Percentiles rank a stretch among this genome's conserved stretches.
phyloP scores from a whole-genome alignment of 2,113 vertebrate genomes.

The Rhinopomastus cyanomelas region DNA sequence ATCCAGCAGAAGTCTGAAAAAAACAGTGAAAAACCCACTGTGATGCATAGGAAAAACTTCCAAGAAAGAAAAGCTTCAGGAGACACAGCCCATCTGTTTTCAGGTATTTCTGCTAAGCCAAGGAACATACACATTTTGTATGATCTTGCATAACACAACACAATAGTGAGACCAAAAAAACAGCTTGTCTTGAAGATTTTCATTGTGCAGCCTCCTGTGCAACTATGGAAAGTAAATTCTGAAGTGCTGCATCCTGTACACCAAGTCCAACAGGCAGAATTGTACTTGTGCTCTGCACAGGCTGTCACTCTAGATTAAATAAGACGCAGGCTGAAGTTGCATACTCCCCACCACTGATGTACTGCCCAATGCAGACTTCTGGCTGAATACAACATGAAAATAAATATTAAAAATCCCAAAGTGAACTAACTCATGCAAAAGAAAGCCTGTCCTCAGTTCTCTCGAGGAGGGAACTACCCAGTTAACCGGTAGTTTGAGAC shows the following conservation, averaged over 20 bases:
- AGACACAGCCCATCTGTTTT: slow-evolving; percentile 28
- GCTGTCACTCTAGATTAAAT: not conserved
- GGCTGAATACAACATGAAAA: not conserved
- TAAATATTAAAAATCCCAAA: not conserved
- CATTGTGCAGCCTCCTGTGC: not conserved
- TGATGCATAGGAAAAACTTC: not conserved
- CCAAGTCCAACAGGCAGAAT: not conserved
- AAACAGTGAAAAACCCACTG: slow-evolving; percentile 39
- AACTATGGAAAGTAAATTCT: not conserved
- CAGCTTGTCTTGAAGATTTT: not conserved
- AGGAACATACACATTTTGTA: not conserved
- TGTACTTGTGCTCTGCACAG: not conserved
- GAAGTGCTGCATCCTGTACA: not conserved
- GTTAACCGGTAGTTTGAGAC: not conserved
- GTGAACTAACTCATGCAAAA: not conserved
- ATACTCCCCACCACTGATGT: not conserved
- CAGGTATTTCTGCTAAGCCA: slow-evolving; percentile 37
- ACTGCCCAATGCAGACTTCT: not conserved
- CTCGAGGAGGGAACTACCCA: not conserved
- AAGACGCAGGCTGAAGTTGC: not conserved
- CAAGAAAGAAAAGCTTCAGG: not conserved
- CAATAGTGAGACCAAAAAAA: slow-evolving; percentile 6
- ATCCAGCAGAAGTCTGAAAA: slow-evolving; percentile 98
- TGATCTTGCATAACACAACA: not conserved
- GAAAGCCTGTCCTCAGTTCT: not conserved